A percentile compares a stretch with the other conserved stretches of the same genome.
phyloP scores from a whole-genome alignment of 1,140 invertebrate species.

The Brachionus angularis region DNA sequence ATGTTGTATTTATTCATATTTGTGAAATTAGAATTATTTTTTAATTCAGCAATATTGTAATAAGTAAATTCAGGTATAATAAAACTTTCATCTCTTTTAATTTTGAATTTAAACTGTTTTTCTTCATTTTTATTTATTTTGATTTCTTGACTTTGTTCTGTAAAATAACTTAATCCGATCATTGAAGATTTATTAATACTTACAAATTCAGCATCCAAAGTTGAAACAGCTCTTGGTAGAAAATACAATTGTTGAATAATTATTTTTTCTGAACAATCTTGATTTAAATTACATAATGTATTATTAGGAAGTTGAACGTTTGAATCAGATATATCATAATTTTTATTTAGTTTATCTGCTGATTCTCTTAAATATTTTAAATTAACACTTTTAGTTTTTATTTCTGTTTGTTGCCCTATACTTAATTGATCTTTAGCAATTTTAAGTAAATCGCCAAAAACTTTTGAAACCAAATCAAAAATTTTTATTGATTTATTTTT shows the following conservation, averaged over 20 bases:
- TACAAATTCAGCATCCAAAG: background rate
- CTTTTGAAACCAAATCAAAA: background rate
- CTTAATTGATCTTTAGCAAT: background rate
- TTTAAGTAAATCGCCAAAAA: background rate
- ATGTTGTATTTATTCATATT: background rate
- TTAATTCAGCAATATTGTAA: background rate
- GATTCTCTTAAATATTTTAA: background rate
- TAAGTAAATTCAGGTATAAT: background rate
- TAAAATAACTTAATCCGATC: conserved; percentile 4
- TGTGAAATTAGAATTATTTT: background rate
- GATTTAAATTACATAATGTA: too few relatives aligned
- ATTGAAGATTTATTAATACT: background rate
- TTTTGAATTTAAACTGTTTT: background rate
- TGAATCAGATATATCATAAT: too few relatives aligned
- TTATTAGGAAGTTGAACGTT: too few relatives aligned
- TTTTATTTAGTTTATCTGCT: background rate
- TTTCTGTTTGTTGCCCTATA: conserved; percentile 4
- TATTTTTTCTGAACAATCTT: too few relatives aligned
- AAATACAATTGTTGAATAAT: too few relatives aligned
- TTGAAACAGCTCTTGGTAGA: too few relatives aligned
- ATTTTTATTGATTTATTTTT: background rate
- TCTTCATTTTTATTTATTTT: background rate
- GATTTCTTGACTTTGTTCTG: background rate
- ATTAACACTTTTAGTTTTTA: background rate
- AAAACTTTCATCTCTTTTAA: background rate